Evolutionary conservation across 2,888 invertebrate species (phyloP).

Genomic region (Drosophila anomalipes): DNA sequence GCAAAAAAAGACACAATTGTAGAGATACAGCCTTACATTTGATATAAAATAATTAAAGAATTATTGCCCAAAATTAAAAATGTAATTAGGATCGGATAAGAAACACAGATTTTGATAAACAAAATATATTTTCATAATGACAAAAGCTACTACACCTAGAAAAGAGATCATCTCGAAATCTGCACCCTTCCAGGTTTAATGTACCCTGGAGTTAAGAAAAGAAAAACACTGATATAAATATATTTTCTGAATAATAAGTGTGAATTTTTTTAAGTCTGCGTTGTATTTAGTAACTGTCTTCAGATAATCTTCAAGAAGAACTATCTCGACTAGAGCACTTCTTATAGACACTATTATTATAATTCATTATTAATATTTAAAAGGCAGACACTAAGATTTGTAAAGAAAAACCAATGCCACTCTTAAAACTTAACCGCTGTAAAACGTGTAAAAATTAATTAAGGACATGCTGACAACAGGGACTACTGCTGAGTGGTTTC

Average conservation of each 20-base stretch:
- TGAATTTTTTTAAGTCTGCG: neutral
- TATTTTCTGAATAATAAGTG: neutral
- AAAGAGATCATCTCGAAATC: neutral
- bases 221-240: neutral
- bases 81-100: neutral
- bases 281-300: neutral
- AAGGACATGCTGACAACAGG: conserved; percentile 51
- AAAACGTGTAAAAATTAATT: conserved; percentile 25
- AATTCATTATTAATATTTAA: neutral
- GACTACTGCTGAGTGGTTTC: conserved; percentile 1
- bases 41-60: neutral
- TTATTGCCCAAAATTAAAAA: neutral
- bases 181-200: neutral
- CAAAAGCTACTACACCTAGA: neutral
- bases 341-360: neutral
- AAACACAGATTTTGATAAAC: neutral
- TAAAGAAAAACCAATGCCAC: neutral
- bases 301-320: neutral
- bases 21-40: neutral
- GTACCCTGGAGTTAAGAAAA: neutral
- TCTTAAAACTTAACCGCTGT: conserved; percentile 19
- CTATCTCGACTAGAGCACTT: neutral
- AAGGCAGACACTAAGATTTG: neutral
- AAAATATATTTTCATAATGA: neutral
- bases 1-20: neutral